phyloP scores from a whole-genome alignment of 1,140 invertebrate genomes.

The Drosophila sucinea region DNA sequence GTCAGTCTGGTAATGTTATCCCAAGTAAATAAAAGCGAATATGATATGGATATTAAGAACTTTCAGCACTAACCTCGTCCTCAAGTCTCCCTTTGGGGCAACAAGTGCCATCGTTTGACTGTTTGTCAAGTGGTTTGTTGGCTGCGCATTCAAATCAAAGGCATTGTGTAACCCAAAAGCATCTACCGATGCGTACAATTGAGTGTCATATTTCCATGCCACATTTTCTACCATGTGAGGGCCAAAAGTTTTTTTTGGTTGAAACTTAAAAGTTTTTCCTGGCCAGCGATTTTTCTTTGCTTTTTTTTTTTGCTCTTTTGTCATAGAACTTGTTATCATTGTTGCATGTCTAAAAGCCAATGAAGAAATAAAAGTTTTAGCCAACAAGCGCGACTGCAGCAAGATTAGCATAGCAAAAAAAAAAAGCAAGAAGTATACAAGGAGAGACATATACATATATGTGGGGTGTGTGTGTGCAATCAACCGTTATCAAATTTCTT shows the following conservation, averaged over 20 bases:
- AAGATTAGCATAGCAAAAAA: conserved; percentile 64
- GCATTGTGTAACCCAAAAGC: conserved; percentile 74
- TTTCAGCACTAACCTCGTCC: conserved; percentile 4
- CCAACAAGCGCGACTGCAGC: conserved; percentile 51
- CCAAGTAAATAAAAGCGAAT: no score
- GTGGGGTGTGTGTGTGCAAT: conserved; percentile 43
- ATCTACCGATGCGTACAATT: conserved; percentile 77
- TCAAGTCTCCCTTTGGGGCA: conserved; percentile 70
- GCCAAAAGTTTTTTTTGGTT: conserved; percentile 45
- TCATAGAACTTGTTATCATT: conserved; percentile 77
- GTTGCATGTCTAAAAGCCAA: conserved; percentile 78
- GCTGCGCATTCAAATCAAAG: conserved; percentile 73
- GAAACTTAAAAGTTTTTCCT: conserved; percentile 51
- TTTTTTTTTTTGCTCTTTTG: conserved; percentile 34
- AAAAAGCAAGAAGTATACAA: conserved; percentile 26
- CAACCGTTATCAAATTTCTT: conserved; percentile 66
- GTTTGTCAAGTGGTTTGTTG: conserved; percentile 13
- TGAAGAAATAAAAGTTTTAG: conserved; percentile 72
- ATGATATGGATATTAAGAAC: background rate
- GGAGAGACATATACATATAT: conserved; percentile 18
- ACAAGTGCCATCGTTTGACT: conserved; percentile 56
- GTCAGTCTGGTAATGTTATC: no score
- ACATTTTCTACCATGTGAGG: conserved; percentile 47
- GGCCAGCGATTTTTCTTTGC: conserved; percentile 48
- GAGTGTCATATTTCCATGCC: conserved; percentile 78